Percentiles rank a stretch among this genome's conserved stretches.
These are phyloP conservation scores for Plectrocnemia conspersa DNA, from an alignment of 1,140 invertebrate species.

Conservation along the genomic window DNA sequence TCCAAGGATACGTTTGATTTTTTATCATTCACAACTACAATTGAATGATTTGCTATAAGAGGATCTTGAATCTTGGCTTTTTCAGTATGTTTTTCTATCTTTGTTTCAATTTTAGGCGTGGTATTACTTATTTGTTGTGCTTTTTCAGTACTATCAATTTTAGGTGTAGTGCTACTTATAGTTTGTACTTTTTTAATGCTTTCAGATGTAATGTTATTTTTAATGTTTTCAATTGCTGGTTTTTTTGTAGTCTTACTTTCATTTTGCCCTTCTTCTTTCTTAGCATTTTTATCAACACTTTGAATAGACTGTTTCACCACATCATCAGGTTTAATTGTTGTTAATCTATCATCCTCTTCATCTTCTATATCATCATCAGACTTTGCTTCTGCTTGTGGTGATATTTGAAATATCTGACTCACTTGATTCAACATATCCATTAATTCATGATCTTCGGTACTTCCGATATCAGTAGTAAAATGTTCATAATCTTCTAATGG, in stretches of 20 bases:
- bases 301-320: not conserved
- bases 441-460: slow-evolving; percentile 30
- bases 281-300: not conserved
- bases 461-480: slow-evolving; percentile 34
- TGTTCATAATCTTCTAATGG: slow-evolving; percentile 40
- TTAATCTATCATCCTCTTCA: not conserved
- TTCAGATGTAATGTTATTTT: not conserved
- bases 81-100: too few species aligned
- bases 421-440: slow-evolving; percentile 33
- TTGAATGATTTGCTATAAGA: too few species aligned
- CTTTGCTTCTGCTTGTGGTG: slow-evolving; percentile 3
- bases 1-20: too few species aligned
- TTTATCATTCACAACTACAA: too few species aligned
- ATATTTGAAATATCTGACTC: slow-evolving; percentile 26
- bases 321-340: not conserved
- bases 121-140: too few species aligned
- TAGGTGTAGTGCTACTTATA: not conserved
- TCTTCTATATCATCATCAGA: not conserved
- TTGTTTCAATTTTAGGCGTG: too few species aligned
- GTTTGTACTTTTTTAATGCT: not conserved
- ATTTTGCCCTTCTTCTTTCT: not conserved
- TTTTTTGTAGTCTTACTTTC: not conserved
- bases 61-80: too few species aligned
- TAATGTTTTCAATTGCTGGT: not conserved
- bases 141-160: too few species aligned